A percentile compares a stretch with the other conserved stretches of the same genome.
phyloP scores from a whole-genome alignment of 1,140 invertebrate species.

The Orius insidiosus region DNA sequence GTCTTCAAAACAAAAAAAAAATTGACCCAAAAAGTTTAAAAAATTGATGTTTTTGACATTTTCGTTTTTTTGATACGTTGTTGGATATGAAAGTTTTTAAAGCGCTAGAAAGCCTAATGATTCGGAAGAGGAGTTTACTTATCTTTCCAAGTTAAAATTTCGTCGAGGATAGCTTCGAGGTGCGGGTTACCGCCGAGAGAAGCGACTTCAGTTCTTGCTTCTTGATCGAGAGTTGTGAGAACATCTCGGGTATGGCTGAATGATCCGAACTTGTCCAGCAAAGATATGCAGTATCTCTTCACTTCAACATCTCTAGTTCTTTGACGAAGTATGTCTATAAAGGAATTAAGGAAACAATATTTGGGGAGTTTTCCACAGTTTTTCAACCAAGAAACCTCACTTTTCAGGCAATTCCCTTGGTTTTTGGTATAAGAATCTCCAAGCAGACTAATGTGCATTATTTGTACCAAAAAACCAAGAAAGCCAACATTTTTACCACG shows the following conservation, averaged over 20 bases:
- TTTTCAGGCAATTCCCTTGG: no score
- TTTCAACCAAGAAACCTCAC: no score
- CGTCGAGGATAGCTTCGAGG: conserved; percentile 57
- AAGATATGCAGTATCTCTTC: conserved; percentile 78
- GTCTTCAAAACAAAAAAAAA: not conserved
- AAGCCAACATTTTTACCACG: no score
- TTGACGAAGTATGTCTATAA: conserved; percentile 68
- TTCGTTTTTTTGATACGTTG: conserved; percentile 5
- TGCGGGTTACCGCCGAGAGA: conserved; percentile 66
- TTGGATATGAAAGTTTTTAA: conserved; percentile 7
- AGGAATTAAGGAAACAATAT: conserved; percentile 3
- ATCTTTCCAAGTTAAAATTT: conserved; percentile 39
- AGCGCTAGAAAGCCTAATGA: not conserved
- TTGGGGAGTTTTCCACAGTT: no score
- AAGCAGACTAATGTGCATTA: no score
- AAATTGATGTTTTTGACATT: no score
- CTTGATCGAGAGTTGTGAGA: conserved; percentile 49
- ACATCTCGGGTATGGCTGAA: conserved; percentile 70
- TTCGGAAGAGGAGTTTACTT: not conserved
- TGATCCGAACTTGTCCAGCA: conserved; percentile 76
- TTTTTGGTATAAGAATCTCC: no score
- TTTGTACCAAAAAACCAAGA: no score
- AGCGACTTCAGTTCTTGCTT: conserved; percentile 52
- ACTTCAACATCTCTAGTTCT: conserved; percentile 76
- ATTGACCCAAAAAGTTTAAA: conserved; percentile 8